Conservation (phyloP, 1,140 invertebrate species). For the Macrosteles quadrilineatus region DNA sequence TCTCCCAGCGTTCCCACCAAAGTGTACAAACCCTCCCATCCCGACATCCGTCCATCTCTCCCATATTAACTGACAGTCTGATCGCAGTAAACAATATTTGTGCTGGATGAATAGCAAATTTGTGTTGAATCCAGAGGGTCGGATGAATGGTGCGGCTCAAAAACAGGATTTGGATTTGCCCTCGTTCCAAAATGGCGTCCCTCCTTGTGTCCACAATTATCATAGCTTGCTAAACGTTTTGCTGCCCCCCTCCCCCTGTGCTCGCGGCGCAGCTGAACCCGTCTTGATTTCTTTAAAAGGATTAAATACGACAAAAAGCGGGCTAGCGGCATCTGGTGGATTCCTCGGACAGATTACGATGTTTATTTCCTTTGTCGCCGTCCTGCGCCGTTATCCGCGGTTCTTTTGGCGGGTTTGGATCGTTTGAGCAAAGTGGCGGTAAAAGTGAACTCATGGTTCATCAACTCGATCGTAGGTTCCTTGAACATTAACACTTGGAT, state of each 20-base stretch:
- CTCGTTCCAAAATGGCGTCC: slow-evolving; percentile 17
- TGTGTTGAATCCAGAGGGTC: slow-evolving; percentile 2
- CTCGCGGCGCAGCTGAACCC: slow-evolving; percentile 4
- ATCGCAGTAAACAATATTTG: slow-evolving; percentile 20
- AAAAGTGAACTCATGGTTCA: too few relatives aligned
- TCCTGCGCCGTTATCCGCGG: slow-evolving; percentile 25
- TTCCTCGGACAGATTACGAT: neutral
- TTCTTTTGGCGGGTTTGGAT: neutral
- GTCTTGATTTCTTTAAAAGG: slow-evolving; percentile 27
- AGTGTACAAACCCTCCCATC: too few relatives aligned
- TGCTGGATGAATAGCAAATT: slow-evolving; percentile 18
- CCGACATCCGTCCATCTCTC: too few relatives aligned
- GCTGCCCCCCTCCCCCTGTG: slow-evolving; percentile 6
- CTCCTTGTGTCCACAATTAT: slow-evolving; percentile 35
- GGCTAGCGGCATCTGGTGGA: neutral
- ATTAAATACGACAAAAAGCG: slow-evolving; percentile 1
- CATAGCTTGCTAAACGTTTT: slow-evolving; percentile 34
- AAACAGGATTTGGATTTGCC: slow-evolving; percentile 30
- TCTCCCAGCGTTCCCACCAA: too few relatives aligned
- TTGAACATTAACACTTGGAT: too few relatives aligned
- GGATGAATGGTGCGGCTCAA: slow-evolving; percentile 17
- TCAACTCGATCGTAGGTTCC: too few relatives aligned
- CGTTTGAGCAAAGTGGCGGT: too few relatives aligned
- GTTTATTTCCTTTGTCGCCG: slow-evolving; percentile 21
- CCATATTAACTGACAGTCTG: slow-evolving; percentile 19